Base-by-base conservation (phyloP, 2,888 invertebrate genomes). In the Meloe dianella region DNA sequence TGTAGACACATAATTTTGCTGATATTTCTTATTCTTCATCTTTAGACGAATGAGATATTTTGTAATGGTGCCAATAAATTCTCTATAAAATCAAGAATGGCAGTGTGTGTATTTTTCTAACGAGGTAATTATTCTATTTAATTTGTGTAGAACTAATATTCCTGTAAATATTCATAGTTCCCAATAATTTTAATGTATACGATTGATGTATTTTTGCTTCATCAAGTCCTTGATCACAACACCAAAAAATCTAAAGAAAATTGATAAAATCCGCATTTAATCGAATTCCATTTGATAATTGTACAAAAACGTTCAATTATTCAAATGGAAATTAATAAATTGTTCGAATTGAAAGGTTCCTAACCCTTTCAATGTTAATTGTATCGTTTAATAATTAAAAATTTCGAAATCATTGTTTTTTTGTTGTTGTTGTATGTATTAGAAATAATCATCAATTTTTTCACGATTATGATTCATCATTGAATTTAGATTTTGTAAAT, bases 51-150 rank as follows among this genome's bases (percentile, higher is more conserved):
- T 66, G 63, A 67, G 71, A 71, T 66, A 71, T 71, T 73, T 51
- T 70, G 71, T 72, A 74, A 74, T 74, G 74, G 74, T 74, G 74
- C 74, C 74, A 74, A 72, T 74, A 72, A 75, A 73, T 73, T 70
- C 61, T 12, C 10, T 67, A 73, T 71, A 74, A 70, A 70, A 73
- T 73, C 66, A 69, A 77, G 73, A 74, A 78, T 77, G 78, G 75
- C 73, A 68, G 70, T 75, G 71, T 71, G 69, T 75, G 74, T 71
- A 59, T 60, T 73, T 71, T 75, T 67, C 30, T 77, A 66, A 77
- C 72, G 70, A 74, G 78, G 75, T 75, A 71, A 64, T 59, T 62
- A 32, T 56, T 66, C 24, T 12, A 38, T 30, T 12, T 17, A 35
- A 5, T 6, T 27, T 8, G 30, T 14, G n/a, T 12, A 29, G 3